These are phyloP conservation scores for Sinopyrophorus schimmeli DNA, from an alignment of 2,888 invertebrate species.

Conservation along the genomic window DNA sequence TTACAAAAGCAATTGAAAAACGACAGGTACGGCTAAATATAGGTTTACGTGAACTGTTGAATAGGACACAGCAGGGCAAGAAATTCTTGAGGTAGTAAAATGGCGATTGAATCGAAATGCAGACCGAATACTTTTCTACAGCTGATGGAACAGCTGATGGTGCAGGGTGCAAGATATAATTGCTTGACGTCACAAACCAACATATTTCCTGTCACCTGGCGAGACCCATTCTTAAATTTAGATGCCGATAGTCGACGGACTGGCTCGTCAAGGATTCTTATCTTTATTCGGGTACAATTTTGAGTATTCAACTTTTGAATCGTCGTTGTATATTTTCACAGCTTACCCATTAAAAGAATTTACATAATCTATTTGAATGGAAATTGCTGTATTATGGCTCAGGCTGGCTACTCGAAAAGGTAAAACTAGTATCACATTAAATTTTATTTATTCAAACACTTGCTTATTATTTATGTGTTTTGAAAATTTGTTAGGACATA, in stretches of 20 bases:
- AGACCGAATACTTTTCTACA: constrained; percentile 39
- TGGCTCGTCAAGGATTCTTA: constrained; percentile 21
- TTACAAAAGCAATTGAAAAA: too few species aligned
- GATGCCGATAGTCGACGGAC: constrained; percentile 6
- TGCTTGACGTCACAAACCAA: constrained; percentile 48
- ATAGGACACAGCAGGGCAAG: constrained; percentile 17
- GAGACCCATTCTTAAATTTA: constrained; percentile 38
- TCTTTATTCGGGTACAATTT: constrained; percentile 10
- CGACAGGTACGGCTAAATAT: too few species aligned
- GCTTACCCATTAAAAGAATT: too few species aligned
- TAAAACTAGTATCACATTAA: too few species aligned
- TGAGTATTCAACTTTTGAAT: too few species aligned
- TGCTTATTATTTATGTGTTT: too few species aligned
- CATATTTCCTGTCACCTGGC: constrained; percentile 52
- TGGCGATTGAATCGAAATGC: constrained; percentile 12
- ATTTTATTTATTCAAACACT: too few species aligned
- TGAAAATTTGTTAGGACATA: too few species aligned
- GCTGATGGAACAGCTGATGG: constrained; percentile 51
- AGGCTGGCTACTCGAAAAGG: too few species aligned
- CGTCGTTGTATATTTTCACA: too few species aligned
- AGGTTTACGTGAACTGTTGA: constrained; percentile 13
- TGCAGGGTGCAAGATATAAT: constrained; percentile 36
- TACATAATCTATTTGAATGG: too few species aligned
- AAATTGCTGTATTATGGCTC: too few species aligned
- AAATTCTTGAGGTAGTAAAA: constrained; percentile 5